These are phyloP conservation scores for Aplysia californica DNA, from an alignment of 1,140 invertebrate species.

Conservation along the genomic window DNA sequence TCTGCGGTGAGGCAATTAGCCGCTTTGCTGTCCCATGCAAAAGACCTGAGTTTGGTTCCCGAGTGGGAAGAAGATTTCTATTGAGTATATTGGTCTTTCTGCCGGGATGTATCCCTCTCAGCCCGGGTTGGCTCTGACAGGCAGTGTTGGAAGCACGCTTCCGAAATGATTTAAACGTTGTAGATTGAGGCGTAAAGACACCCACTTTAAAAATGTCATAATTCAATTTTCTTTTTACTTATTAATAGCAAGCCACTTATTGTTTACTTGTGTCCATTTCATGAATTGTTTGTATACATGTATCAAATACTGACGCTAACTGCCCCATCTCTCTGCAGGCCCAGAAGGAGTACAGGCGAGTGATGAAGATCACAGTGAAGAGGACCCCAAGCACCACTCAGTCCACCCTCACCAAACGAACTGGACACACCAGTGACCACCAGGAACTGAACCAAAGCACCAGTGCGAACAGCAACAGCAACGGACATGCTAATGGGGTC, in stretches of 20 bases:
- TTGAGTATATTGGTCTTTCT: no score
- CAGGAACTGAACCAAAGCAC: constrained; percentile 18
- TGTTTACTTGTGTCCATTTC: not conserved
- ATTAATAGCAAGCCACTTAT: not conserved
- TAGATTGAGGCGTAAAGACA: not conserved
- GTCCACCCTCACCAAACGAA: constrained; percentile 22
- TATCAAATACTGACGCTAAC: not conserved
- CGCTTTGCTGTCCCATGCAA: no score
- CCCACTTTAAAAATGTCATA: not conserved
- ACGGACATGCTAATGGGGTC: no score
- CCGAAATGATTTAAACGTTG: no score
- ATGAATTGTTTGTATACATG: no score
- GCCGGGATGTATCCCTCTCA: no score
- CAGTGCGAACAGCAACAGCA: constrained; percentile 20
- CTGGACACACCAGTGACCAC: not conserved
- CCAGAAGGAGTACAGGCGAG: constrained; percentile 31
- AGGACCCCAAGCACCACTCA: constrained; percentile 31
- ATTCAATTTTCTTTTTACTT: not conserved
- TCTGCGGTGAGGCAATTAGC: not conserved
- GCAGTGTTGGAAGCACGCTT: no score
- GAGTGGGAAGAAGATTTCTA: no score
- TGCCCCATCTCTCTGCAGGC: constrained; percentile 4
- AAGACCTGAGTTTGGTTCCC: no score
- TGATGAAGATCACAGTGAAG: constrained; percentile 19
- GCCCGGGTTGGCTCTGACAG: no score